Conservation (phyloP, 2,888 invertebrate species). For the Cartodere bifasciata region DNA sequence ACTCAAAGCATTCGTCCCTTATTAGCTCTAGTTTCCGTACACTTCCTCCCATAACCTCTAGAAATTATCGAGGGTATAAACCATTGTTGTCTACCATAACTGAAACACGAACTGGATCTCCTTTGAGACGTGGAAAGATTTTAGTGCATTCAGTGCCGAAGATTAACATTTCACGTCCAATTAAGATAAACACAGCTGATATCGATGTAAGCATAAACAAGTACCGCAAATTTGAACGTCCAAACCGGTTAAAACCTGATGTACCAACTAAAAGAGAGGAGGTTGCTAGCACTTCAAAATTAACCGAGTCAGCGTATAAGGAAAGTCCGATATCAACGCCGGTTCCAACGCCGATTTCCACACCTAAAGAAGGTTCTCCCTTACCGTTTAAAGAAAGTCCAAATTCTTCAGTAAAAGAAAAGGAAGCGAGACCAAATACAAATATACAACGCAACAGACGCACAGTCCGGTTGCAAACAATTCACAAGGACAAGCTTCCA, state of each 20-base stretch:
- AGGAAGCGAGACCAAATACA: conserved; percentile 24
- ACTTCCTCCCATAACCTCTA: conserved; percentile 22
- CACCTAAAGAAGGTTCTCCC: conserved; percentile 10
- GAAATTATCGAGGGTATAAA: conserved; percentile 44
- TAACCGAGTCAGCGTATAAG: conserved; percentile 5
- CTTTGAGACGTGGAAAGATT: conserved; percentile 40
- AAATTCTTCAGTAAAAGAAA: conserved; percentile 34
- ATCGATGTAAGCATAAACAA: conserved; percentile 68
- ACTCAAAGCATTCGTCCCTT: conserved; percentile 40
- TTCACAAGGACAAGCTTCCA: conserved; percentile 31
- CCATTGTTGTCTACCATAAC: conserved; percentile 65
- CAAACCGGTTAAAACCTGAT: conserved; percentile 8
- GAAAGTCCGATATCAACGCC: no score
- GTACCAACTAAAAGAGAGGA: conserved; percentile 10
- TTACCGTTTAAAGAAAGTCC: conserved; percentile 13
- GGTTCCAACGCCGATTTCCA: conserved; percentile 1
- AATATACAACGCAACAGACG: conserved; percentile 59
- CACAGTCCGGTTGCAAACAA: conserved; percentile 61
- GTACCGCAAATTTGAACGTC: conserved; percentile 37
- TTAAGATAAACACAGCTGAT: conserved; percentile 70
- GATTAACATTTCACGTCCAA: conserved; percentile 46
- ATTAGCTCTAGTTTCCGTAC: conserved; percentile 28
- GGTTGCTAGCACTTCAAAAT: conserved; percentile 1
- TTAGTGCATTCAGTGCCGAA: conserved; percentile 35
- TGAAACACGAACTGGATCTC: conserved; percentile 40